Evolutionary conservation across 2,888 invertebrate species (phyloP).

Genomic region (Apotomis turbidana): DNA sequence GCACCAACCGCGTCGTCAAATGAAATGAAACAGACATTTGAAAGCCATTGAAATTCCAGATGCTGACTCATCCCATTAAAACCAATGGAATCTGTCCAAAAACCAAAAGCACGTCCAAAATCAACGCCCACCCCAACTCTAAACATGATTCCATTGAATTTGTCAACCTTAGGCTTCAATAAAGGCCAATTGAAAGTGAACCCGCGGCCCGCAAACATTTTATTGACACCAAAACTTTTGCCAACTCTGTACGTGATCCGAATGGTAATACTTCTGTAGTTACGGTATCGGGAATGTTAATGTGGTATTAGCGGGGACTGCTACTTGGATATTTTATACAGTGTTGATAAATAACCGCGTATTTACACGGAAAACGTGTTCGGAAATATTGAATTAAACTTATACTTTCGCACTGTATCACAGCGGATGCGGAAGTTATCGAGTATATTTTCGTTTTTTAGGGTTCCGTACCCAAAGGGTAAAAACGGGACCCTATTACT

Average conservation of each 20-base stretch:
- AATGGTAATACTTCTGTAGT: constrained; percentile 15
- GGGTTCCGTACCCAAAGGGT: too few species aligned
- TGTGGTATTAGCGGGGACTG: constrained; percentile 18
- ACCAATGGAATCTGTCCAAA: background rate
- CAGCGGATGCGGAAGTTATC: too few species aligned
- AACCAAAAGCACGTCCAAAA: constrained; percentile 14
- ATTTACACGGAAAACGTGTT: background rate
- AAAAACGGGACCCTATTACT: too few species aligned
- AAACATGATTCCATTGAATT: constrained; percentile 35
- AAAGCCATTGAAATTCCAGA: too few species aligned
- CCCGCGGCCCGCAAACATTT: constrained; percentile 25
- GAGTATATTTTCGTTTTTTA: too few species aligned
- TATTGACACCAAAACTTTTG: constrained; percentile 37
- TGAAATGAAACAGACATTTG: too few species aligned
- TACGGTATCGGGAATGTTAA: constrained; percentile 21
- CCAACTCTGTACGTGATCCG: constrained; percentile 28
- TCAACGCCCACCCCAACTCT: constrained; percentile 1
- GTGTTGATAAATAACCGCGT: constrained; percentile 6
- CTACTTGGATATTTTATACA: background rate
- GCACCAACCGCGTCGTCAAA: too few species aligned
- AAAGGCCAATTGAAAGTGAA: constrained; percentile 15
- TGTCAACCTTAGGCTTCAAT: constrained; percentile 38
- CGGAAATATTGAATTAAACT: background rate
- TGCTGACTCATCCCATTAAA: too few species aligned
- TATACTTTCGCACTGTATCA: too few species aligned